A percentile compares a stretch with the other conserved stretches of the same genome.
Evolutionary conservation across 92 coral and sea anemone genomes (phyloP).

Genomic region (Isaurus tuberculatus): DNA sequence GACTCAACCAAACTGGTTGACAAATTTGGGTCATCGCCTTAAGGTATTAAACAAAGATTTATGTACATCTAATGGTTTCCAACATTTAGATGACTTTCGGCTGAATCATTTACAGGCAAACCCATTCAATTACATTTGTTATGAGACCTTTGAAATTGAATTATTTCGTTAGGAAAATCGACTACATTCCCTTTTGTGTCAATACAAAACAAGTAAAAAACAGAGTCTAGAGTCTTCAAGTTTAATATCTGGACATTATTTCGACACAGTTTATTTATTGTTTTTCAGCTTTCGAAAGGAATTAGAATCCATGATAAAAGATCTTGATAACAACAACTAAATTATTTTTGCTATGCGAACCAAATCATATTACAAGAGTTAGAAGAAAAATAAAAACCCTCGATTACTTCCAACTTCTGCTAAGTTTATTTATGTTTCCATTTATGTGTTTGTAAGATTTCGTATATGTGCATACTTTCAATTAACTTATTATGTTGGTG

Average conservation of each 20-base stretch:
- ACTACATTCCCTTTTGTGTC: background rate
- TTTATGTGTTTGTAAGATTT: slow-evolving; percentile 4
- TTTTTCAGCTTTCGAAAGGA: slow-evolving; percentile 36
- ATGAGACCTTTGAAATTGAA: background rate
- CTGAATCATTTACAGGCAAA: background rate
- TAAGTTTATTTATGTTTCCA: slow-evolving; percentile 30
- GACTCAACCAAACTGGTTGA: too few relatives aligned
- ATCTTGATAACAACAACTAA: slow-evolving; percentile 11
- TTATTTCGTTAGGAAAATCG: background rate
- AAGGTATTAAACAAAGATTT: too few relatives aligned
- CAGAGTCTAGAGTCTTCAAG: background rate
- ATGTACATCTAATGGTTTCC: too few relatives aligned
- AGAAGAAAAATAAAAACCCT: background rate
- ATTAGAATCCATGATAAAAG: slow-evolving; percentile 19
- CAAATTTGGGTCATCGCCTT: too few relatives aligned
- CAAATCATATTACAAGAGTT: slow-evolving; percentile 1
- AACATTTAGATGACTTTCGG: too few relatives aligned
- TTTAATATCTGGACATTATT: slow-evolving; percentile 15
- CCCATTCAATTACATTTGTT: background rate
- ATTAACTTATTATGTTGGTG: slow-evolving; percentile 24
- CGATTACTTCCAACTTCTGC: slow-evolving; percentile 22
- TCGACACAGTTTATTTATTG: slow-evolving; percentile 14
- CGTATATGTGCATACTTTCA: slow-evolving; percentile 9
- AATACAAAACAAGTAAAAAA: background rate
- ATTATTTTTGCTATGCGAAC: slow-evolving; percentile 25